Base-by-base conservation (phyloP, 2,797 vertebrate species). In the Acrossocheilus wenchowensis region DNA sequence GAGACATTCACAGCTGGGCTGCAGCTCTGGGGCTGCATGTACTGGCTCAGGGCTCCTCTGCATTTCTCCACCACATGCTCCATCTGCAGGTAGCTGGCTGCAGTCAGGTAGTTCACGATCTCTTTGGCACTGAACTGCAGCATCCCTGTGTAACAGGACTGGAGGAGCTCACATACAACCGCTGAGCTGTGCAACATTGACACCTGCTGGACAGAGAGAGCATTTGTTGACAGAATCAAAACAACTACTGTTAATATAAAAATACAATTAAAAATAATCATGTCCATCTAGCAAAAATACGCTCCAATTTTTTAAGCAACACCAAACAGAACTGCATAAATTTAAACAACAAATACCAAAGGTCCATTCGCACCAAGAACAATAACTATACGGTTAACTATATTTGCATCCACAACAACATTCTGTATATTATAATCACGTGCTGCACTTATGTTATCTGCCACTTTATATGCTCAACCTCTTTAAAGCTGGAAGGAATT, bases 21-120 rank as follows among this genome's bases (percentile, higher is more conserved):
- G 19, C 92, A 91, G 43, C 92, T 96, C 66, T 96, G 96, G 0
- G 97, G 94, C 89, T 97, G 96, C 78, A 98, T 95, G 88, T 97
- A 97, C 50, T 97, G 96, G n/a, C 96, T 96, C 78, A 99, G 89
- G 0, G 97, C 97, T 0, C 96, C 96, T 6, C 97, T 86, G 91
- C 98, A 99, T 2, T 97, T 95, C 92, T 98, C 97, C 80, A 99
- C 98, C 62, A 99, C 97, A 34, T 98, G 96, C 86, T 99, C 98
- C 98, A 99, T 99, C 91, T 99, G 98, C 66, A 99, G 93, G 93
- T 98, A 99, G 74, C 98, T 99, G 82, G 98, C 98, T 0, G 98
- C 97, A 0, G 97, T 98, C 89, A 99, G 91, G 90, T 98, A 99
- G 87, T 97, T 98, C 9, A 98, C 96, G 0, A 99, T 95, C 30